Evolutionary conservation across 2,888 invertebrate species (phyloP).

Genomic region (Dexiosoma caninum): DNA sequence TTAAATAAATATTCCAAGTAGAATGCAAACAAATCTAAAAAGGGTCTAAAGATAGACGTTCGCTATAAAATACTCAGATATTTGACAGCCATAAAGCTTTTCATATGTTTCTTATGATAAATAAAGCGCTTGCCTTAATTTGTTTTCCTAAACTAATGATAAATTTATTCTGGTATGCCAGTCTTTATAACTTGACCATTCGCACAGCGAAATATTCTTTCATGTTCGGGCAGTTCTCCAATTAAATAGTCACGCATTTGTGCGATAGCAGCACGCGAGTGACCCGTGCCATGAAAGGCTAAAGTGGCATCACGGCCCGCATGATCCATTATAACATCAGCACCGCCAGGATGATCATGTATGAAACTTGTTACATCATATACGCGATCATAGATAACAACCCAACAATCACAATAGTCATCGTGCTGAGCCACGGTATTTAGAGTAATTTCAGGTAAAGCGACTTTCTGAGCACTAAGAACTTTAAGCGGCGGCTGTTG

Average conservation of each 20-base stretch:
- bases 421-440: slow-evolving; percentile 89
- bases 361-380: slow-evolving; percentile 89
- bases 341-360: slow-evolving; percentile 89
- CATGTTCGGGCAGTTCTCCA: slow-evolving; percentile 85
- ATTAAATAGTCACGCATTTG: slow-evolving; percentile 85
- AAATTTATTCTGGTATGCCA: slow-evolving; percentile 73
- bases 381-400: slow-evolving; percentile 91
- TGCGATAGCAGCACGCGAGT: slow-evolving; percentile 83
- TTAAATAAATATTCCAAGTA: neutral
- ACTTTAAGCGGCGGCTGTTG: slow-evolving; percentile 42
- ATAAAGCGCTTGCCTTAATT: neutral
- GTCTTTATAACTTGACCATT: slow-evolving; percentile 69
- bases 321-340: slow-evolving; percentile 88
- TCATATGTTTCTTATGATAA: neutral
- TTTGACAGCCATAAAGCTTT: neutral
- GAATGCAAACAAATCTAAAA: neutral
- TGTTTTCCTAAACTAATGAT: neutral
- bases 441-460: slow-evolving; percentile 80
- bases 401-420: slow-evolving; percentile 86
- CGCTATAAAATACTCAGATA: slow-evolving; percentile 17
- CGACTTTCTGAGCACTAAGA: neutral
- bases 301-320: slow-evolving; percentile 91
- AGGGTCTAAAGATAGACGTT: slow-evolving; percentile 16
- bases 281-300: slow-evolving; percentile 89
- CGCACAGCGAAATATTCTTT: slow-evolving; percentile 83